Conservation (phyloP, 2,113 vertebrate species). For the Hypomesus transpacificus region DNA sequence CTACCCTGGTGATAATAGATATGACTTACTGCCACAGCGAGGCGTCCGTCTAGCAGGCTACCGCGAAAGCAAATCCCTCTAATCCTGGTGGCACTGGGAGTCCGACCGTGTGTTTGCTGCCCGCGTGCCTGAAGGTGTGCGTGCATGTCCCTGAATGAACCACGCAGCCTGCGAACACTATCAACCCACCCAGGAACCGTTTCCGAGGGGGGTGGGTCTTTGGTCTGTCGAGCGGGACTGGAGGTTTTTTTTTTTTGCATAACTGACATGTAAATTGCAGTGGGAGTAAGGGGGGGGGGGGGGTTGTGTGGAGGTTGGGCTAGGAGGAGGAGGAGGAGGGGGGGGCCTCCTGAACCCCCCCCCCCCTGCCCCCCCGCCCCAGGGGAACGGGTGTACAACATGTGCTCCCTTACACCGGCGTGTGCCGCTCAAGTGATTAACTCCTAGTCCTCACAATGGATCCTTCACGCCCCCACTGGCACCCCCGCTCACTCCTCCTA, state of each 20-base stretch:
- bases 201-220: conserved; percentile 51
- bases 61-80: conserved; percentile 50
- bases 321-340: neutral
- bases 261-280: conserved; percentile 67
- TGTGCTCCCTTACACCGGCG: conserved; percentile 66
- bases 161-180: conserved; percentile 43
- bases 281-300: conserved; percentile 24
- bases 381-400: conserved; percentile 62
- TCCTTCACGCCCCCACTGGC: conserved; percentile 44
- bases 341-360: conserved; percentile 36
- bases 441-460: conserved; percentile 65
- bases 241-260: conserved; percentile 53
- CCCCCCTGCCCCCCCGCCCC: conserved; percentile 31
- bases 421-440: conserved; percentile 74
- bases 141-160: conserved; percentile 37
- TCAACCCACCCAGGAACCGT: conserved; percentile 48
- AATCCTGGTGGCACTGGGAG: conserved; percentile 29
- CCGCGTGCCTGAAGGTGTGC: conserved; percentile 12
- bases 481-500: conserved; percentile 22
- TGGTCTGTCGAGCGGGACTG: conserved; percentile 35
- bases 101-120: conserved; percentile 1
- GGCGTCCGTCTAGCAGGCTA: conserved; percentile 53
- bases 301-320: conserved; percentile 1
- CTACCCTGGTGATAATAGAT: conserved; percentile 52
- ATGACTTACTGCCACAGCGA: conserved; percentile 64